phyloP scores from a whole-genome alignment of 2,797 vertebrate species.

The Vultur gryphus region DNA sequence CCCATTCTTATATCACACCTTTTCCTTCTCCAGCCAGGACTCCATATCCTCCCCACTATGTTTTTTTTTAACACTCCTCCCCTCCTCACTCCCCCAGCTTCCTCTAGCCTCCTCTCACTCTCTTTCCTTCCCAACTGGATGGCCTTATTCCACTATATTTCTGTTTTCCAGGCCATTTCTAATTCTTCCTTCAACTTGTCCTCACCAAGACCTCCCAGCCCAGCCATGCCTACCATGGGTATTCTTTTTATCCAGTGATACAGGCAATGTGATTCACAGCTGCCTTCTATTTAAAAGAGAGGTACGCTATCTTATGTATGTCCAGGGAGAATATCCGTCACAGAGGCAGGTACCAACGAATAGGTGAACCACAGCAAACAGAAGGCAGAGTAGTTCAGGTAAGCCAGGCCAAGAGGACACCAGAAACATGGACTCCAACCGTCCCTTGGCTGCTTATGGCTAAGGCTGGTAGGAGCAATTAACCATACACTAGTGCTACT shows the following conservation, averaged over 20 bases:
- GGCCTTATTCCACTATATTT: neutral
- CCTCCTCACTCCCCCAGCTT: neutral
- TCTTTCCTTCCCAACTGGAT: neutral
- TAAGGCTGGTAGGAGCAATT: neutral
- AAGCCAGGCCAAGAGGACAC: neutral
- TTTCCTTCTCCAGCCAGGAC: neutral
- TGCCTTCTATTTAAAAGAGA: neutral
- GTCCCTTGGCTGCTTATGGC: neutral
- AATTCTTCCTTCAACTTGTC: neutral
- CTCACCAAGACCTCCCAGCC: neutral
- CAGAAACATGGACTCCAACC: neutral
- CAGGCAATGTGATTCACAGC: neutral
- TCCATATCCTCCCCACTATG: neutral
- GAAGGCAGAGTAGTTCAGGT: neutral
- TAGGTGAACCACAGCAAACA: neutral
- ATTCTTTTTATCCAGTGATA: neutral
- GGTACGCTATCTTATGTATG: accelerated
- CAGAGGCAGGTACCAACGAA: neutral
- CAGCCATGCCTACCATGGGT: neutral
- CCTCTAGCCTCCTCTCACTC: neutral
- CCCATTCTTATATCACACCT: neutral
- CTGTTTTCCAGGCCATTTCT: neutral
- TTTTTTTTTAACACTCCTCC: neutral
- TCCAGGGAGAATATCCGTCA: neutral
- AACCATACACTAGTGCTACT: neutral